phyloP scores from a whole-genome alignment of 2,797 vertebrate genomes.

The Chaunax sp. region DNA sequence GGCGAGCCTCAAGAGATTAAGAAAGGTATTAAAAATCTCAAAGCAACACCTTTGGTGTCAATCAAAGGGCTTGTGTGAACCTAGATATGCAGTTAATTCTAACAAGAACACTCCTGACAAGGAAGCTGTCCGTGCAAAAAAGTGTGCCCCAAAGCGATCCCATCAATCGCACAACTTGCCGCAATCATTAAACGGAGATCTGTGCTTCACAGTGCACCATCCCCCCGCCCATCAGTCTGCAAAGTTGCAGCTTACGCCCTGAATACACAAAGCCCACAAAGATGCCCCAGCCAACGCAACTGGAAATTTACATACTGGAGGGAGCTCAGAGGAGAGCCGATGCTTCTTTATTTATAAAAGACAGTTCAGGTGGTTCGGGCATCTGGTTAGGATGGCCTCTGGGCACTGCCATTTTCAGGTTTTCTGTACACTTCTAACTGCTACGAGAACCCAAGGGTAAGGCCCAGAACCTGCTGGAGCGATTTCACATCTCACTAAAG shows the following conservation, averaged over 20 bases:
- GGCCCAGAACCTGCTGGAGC: too few species aligned
- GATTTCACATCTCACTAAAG: too few species aligned
- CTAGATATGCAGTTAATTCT: conserved; percentile 64
- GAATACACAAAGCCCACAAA: conserved; percentile 38
- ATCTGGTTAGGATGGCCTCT: too few species aligned
- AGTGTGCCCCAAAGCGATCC: conserved; percentile 72
- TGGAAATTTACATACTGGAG: conserved; percentile 36
- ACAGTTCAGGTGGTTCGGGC: too few species aligned
- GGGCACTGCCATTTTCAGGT: too few species aligned
- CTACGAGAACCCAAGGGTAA: too few species aligned
- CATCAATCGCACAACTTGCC: conserved; percentile 65
- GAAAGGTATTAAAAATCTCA: conserved; percentile 76
- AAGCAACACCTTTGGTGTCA: conserved; percentile 81
- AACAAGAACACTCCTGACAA: conserved; percentile 57
- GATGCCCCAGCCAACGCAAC: conserved; percentile 27
- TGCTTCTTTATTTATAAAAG: too few species aligned
- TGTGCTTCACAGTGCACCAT: conserved; percentile 31
- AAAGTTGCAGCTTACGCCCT: conserved; percentile 48
- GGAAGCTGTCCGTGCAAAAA: conserved; percentile 63
- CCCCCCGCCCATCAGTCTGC: conserved; percentile 25
- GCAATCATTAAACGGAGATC: conserved; percentile 73
- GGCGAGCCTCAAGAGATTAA: conserved; percentile 63
- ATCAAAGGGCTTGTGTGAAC: conserved; percentile 74
- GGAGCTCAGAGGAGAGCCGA: too few species aligned
- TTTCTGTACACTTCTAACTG: too few species aligned